These are phyloP conservation scores for Listronotus bonariensis DNA, from an alignment of 1,140 invertebrate genomes.

Conservation along the genomic window DNA sequence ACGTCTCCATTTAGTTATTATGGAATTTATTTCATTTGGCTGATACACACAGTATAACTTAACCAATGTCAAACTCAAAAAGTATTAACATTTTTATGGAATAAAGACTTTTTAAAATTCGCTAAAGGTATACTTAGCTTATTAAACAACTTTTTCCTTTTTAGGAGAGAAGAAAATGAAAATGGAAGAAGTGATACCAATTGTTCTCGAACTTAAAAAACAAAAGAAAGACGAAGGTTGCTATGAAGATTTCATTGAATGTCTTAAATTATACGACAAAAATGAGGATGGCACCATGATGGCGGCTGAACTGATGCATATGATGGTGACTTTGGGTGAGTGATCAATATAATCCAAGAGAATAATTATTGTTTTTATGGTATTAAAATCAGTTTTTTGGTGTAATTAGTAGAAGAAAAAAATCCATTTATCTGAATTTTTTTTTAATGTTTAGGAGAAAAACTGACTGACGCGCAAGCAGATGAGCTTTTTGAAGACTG, in stretches of 20 bases:
- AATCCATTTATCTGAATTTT: too few species aligned
- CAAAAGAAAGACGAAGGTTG: conserved; percentile 71
- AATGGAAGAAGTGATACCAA: conserved; percentile 74
- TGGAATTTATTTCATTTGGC: too few species aligned
- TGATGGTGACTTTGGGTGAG: conserved; percentile 70
- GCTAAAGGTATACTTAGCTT: too few species aligned
- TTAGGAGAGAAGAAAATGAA: conserved; percentile 69
- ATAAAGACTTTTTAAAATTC: too few species aligned
- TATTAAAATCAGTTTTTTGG: too few species aligned
- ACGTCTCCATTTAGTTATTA: too few species aligned
- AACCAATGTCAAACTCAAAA: too few species aligned
- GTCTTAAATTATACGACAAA: conserved; percentile 78
- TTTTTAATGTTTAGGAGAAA: conserved; percentile 72
- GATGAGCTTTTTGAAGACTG: conserved; percentile 84
- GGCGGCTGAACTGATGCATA: conserved; percentile 72
- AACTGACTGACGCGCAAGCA: conserved; percentile 79
- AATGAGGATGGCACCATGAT: conserved; percentile 76
- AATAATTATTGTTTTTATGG: too few species aligned
- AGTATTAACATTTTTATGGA: too few species aligned
- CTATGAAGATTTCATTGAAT: conserved; percentile 78
- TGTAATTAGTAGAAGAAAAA: too few species aligned
- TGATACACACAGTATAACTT: too few species aligned
- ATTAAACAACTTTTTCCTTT: too few species aligned
- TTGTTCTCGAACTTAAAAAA: conserved; percentile 68
- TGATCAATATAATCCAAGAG: background rate